Conservation (phyloP, 2,797 vertebrate genomes). For the Rhincodon typus region DNA sequence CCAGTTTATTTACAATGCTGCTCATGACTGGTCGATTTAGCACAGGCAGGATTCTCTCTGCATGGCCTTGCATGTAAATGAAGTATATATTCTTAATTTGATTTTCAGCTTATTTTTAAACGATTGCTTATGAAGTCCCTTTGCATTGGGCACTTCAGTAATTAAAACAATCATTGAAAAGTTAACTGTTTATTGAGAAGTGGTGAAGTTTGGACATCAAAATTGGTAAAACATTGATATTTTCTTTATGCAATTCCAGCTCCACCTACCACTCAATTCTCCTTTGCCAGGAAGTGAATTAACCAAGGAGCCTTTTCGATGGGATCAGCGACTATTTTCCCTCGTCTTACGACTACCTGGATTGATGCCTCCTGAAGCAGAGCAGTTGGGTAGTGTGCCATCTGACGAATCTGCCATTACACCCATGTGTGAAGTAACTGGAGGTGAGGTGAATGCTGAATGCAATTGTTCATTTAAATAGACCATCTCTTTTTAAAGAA, state of each 20-base stretch:
- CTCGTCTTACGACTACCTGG: constrained; percentile 85
- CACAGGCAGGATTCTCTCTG: too few species aligned
- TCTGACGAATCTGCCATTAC: constrained; percentile 88
- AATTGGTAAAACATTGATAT: constrained; percentile 4
- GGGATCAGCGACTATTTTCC: constrained; percentile 93
- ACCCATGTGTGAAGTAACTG: constrained; percentile 94
- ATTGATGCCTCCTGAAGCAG: constrained; percentile 72
- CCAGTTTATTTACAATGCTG: neutral
- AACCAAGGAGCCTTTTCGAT: constrained; percentile 95
- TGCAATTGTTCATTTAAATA: neutral
- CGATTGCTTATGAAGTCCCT: neutral
- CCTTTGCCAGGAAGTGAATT: constrained; percentile 92
- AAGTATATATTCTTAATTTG: too few species aligned
- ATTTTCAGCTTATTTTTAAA: too few species aligned
- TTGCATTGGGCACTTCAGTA: neutral
- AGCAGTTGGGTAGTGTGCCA: constrained; percentile 76
- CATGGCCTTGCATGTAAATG: too few species aligned
- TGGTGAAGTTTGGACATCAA: neutral
- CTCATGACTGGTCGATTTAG: neutral
- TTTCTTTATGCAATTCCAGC: constrained; percentile 55
- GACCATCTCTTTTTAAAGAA: neutral
- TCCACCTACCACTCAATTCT: constrained; percentile 89
- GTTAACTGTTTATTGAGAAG: too few species aligned
- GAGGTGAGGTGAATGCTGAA: constrained; percentile 60
- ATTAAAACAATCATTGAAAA: neutral